A percentile compares a stretch with the other conserved stretches of the same genome.
Evolutionary conservation across 2,113 vertebrate genomes (phyloP).

Genomic region (Ia io): DNA sequence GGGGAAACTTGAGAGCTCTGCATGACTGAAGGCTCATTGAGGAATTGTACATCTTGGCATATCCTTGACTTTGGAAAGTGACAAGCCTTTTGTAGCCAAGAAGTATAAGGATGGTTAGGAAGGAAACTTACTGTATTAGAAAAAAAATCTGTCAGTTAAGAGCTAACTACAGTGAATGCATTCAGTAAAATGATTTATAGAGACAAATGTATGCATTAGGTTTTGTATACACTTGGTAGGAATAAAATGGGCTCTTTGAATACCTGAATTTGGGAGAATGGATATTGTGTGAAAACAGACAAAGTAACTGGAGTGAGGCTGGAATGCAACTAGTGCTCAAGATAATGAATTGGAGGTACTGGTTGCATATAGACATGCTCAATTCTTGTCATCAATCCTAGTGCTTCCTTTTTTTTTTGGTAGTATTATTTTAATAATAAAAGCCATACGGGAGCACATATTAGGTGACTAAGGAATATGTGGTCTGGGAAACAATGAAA

Average conservation of each 20-base stretch:
- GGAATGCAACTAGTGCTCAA: neutral
- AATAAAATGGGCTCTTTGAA: neutral
- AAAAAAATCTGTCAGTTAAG: neutral
- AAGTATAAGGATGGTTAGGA: neutral
- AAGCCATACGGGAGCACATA: neutral
- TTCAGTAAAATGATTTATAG: neutral
- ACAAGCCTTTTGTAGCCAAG: neutral
- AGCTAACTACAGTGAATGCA: neutral
- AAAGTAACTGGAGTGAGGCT: neutral
- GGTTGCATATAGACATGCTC: neutral
- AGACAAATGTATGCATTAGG: neutral
- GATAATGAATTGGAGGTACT: neutral
- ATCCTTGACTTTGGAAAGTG: neutral
- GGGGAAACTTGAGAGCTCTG: neutral
- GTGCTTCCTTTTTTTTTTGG: neutral
- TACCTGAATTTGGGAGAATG: neutral
- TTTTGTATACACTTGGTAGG: neutral
- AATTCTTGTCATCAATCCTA: neutral
- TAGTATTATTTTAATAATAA: neutral
- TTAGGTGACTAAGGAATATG: neutral
- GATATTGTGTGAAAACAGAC: neutral
- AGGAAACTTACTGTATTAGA: neutral
- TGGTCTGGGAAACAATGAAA: neutral
- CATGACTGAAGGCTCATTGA: neutral
- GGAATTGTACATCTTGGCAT: neutral